These are phyloP conservation scores for Catharus ustulatus DNA, from an alignment of 2,797 vertebrate genomes.

Conservation along the genomic window DNA sequence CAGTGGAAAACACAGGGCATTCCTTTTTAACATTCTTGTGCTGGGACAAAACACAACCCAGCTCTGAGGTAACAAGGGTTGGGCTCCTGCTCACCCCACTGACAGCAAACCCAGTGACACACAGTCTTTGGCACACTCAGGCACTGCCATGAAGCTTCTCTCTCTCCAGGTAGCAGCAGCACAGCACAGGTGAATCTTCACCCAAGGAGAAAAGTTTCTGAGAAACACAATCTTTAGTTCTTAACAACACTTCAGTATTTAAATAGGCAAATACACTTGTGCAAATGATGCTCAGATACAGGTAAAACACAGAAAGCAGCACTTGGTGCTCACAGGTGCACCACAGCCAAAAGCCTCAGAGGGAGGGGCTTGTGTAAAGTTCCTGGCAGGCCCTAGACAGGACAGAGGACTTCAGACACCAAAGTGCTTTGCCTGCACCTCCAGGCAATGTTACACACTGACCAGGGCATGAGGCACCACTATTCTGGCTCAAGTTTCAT, in stretches of 20 bases:
- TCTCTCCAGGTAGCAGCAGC: not conserved
- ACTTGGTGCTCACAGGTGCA: not conserved
- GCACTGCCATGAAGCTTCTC: not conserved
- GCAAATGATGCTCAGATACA: conserved; percentile 6
- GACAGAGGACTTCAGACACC: not conserved
- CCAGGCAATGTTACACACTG: accelerated
- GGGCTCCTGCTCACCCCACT: not conserved
- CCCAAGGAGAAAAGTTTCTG: not conserved
- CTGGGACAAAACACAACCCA: not conserved
- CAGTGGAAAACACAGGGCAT: not conserved
- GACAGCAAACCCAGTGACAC: not conserved
- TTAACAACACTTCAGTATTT: not conserved
- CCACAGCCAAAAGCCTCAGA: accelerated
- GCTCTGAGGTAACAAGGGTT: not conserved
- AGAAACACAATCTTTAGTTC: not conserved
- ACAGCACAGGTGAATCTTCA: not conserved
- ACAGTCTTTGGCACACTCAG: not conserved
- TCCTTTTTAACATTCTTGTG: not conserved
- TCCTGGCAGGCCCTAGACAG: not conserved
- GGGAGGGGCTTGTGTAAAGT: not conserved
- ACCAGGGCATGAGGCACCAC: not conserved
- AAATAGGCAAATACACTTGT: not conserved
- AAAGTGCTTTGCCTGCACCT: not conserved
- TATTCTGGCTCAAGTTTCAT: accelerated
- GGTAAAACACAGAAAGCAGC: not conserved